Percentiles rank a stretch among this genome's conserved stretches.
Evolutionary conservation across 2,113 vertebrate species (phyloP).

Genomic region (Pampusana beccarii): DNA sequence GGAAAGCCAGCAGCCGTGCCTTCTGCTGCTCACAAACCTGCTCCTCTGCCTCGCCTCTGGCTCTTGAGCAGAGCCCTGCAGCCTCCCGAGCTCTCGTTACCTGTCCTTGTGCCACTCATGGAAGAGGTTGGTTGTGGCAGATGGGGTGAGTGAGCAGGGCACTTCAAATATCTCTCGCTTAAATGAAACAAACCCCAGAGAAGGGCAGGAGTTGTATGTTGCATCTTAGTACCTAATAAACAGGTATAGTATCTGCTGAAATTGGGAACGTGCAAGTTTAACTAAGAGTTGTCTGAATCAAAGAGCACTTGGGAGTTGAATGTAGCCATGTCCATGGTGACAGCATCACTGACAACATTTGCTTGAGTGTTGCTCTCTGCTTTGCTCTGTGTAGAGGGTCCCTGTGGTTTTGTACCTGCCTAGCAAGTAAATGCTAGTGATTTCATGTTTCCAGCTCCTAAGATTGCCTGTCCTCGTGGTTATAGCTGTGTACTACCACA

Average conservation of each 20-base stretch:
- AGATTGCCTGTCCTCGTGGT: not conserved
- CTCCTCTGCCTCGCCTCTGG: not conserved
- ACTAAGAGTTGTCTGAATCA: not conserved
- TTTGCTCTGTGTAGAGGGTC: not conserved
- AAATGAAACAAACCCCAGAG: not conserved
- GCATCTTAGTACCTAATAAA: not conserved
- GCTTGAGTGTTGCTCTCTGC: not conserved
- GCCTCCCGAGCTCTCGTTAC: not conserved
- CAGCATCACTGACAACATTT: not conserved
- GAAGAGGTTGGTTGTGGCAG: not conserved
- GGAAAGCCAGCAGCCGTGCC: not conserved
- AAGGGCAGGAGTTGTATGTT: not conserved
- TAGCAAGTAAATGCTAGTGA: not conserved
- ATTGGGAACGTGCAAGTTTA: not conserved
- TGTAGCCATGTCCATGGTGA: not conserved
- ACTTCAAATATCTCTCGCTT: not conserved
- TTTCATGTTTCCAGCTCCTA: not conserved
- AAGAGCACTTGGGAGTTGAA: not conserved
- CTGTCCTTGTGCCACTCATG: not conserved
- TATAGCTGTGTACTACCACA: rapidly evolving
- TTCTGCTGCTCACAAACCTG: not conserved
- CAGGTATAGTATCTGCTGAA: not conserved
- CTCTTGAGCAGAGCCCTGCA: not conserved
- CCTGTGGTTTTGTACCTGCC: not conserved
- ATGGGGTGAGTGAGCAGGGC: rapidly evolving